A percentile compares a stretch with the other conserved stretches of the same genome.
phyloP scores from a whole-genome alignment of 2,888 invertebrate species.

The Ecliptopera silaceata region DNA sequence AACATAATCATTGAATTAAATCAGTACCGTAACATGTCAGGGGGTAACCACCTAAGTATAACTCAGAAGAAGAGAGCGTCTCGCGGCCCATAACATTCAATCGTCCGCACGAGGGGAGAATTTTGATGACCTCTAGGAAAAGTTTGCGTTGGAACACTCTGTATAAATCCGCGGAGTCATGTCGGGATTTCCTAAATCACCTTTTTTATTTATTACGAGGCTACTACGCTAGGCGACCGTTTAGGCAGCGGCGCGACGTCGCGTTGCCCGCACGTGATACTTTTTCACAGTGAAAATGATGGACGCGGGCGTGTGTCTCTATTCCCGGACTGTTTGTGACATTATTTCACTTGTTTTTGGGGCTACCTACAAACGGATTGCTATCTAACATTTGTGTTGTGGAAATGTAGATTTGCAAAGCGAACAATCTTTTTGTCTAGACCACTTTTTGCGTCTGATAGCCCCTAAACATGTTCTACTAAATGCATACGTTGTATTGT shows the following conservation, averaged over 20 bases:
- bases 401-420: neutral
- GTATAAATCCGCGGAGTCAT: constrained; percentile 79
- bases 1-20: constrained; percentile 67
- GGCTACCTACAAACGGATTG: constrained; percentile 5
- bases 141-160: constrained; percentile 73
- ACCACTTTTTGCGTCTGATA: too few relatives aligned
- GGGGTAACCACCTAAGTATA: constrained; percentile 70
- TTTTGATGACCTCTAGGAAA: constrained; percentile 79
- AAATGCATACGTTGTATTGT: neutral
- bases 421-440: too few relatives aligned
- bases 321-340: constrained; percentile 42
- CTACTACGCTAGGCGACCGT: constrained; percentile 67
- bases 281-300: constrained; percentile 51
- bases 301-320: constrained; percentile 47
- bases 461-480: neutral
- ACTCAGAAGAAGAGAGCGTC: constrained; percentile 73
- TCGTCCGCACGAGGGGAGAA: constrained; percentile 77
- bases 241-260: constrained; percentile 68
- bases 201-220: constrained; percentile 77
- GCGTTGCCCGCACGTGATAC: constrained; percentile 63
- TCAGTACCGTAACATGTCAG: constrained; percentile 68
- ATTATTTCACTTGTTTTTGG: constrained; percentile 26
- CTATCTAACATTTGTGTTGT: constrained; percentile 3
- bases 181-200: constrained; percentile 79
- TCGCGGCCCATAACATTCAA: constrained; percentile 80